Evolutionary conservation across 1,140 invertebrate genomes (phyloP), one percentile per base, ranked within the genome.

Genomic region (Laupala kohalensis): DNA sequence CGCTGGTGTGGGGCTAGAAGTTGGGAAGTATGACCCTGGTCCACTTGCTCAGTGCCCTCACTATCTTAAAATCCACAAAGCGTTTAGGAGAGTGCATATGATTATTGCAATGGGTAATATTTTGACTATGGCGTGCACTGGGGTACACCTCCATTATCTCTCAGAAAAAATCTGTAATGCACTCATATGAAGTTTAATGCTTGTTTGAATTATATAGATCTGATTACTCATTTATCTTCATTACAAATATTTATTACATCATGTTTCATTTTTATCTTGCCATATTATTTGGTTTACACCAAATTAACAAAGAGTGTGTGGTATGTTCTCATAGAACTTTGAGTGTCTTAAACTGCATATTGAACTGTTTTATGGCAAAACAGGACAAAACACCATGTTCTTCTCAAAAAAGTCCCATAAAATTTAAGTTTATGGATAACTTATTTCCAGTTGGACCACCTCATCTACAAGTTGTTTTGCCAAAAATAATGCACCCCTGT

Each of bases 81-180:
- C 83, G 5, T 93, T 93, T 79, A 84, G 90, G 25, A 82, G 83
- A 5, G 81, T 87, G 25, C 91, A 93, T 77, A 86, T 87, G 37
- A 81, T 79, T 30, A 88, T 90, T 71, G 90, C 90, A 3, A 86
- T 90, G 74, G 89, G 88, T 23, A 92, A 91, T 76, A 85, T 93
- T 76, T 78, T 88, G 9, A 84, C 88, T 0, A 87, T 93, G 79
- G 85, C 82, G 5, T 92, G 89, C 76, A 90, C 88, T 12, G 84
- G 86, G 24, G 79, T 90, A 68, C 89, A 91, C 76, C 79, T 91
- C 30, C 83, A 88, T 79, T 89, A 89, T 78, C 80, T 91, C 73
- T 84, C 88, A 64, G 84, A 83, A 75, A 88, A 87, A 81, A 79
- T 87, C 15, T 64, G 71, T 29, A 37, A 53, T 53, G 37, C 37